Evolutionary conservation across 2,113 vertebrate genomes (phyloP).

Genomic region (Platanista minor): DNA sequence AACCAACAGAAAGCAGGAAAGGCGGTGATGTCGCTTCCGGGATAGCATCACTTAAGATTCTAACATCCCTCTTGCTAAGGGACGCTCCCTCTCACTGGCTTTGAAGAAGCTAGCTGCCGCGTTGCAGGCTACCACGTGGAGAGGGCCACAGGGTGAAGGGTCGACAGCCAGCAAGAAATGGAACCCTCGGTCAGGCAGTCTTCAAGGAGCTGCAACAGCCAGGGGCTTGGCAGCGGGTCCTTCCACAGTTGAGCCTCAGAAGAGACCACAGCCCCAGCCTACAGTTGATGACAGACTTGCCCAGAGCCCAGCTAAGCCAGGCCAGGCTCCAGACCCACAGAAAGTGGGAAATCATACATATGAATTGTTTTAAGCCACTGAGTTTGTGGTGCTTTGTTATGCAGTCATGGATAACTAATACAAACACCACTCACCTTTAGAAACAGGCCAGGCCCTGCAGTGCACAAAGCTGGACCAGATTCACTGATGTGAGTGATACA

Average conservation of each 20-base stretch:
- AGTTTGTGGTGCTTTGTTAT: not conserved
- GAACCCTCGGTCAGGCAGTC: not conserved
- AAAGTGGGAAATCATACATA: accelerated
- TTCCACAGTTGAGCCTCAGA: not conserved
- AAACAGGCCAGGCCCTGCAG: accelerated
- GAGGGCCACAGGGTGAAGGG: not conserved
- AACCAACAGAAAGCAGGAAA: not conserved
- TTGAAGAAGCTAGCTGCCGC: not conserved
- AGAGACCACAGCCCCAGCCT: not conserved
- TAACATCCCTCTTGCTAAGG: not conserved
- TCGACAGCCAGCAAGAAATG: accelerated
- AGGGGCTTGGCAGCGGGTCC: accelerated
- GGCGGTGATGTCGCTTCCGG: accelerated
- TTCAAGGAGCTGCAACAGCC: not conserved
- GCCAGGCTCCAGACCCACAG: not conserved
- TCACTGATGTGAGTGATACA: accelerated
- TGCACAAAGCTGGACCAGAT: accelerated
- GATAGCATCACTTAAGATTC: accelerated
- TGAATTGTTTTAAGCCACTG: not conserved
- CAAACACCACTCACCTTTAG: not conserved
- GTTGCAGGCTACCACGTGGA: accelerated
- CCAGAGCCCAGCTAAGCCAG: accelerated
- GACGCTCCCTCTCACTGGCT: accelerated
- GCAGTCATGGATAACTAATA: accelerated
- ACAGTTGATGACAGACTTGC: accelerated